Conservation (phyloP, 2,888 invertebrate genomes). For the Lacanobia wlatinum region DNA sequence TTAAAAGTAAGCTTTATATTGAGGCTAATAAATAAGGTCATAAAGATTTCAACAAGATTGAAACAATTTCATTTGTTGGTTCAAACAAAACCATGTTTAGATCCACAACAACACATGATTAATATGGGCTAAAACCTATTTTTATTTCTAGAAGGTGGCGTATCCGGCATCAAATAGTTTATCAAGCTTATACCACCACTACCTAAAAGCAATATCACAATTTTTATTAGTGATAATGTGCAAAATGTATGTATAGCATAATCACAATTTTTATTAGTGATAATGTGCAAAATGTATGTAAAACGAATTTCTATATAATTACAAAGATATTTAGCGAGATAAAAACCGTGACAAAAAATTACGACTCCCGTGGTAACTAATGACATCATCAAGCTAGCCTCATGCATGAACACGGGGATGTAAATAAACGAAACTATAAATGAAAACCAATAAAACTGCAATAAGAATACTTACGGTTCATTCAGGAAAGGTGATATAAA, state of each 20-base stretch:
- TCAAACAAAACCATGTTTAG: neutral
- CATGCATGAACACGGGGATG: constrained; percentile 28
- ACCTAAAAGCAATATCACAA: constrained; percentile 22
- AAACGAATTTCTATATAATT: neutral
- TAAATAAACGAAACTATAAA: constrained; percentile 37
- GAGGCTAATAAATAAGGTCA: neutral
- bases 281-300: constrained; percentile 5
- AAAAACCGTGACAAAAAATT: constrained; percentile 40
- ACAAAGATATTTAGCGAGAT: constrained; percentile 11
- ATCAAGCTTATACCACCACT: constrained; percentile 9
- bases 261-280: constrained; percentile 14
- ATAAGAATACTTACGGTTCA: constrained; percentile 94
- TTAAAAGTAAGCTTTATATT: neutral
- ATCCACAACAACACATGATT: constrained; percentile 9
- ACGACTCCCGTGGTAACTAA: constrained; percentile 57
- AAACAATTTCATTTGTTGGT: neutral
- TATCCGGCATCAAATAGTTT: constrained; percentile 21
- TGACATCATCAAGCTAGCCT: constrained; percentile 79
- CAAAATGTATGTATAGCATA: constrained; percentile 4
- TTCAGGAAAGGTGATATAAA: constrained; percentile 95
- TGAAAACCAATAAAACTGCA: constrained; percentile 34
- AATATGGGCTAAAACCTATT: constrained; percentile 9
- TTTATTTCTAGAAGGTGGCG: constrained; percentile 6
- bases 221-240: constrained; percentile 1
- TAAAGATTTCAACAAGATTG: constrained; percentile 4